Evolutionary conservation across 2,797 vertebrate species (phyloP), one percentile per base, ranked within the genome.

Genomic region (Rhinichthys osculus): DNA sequence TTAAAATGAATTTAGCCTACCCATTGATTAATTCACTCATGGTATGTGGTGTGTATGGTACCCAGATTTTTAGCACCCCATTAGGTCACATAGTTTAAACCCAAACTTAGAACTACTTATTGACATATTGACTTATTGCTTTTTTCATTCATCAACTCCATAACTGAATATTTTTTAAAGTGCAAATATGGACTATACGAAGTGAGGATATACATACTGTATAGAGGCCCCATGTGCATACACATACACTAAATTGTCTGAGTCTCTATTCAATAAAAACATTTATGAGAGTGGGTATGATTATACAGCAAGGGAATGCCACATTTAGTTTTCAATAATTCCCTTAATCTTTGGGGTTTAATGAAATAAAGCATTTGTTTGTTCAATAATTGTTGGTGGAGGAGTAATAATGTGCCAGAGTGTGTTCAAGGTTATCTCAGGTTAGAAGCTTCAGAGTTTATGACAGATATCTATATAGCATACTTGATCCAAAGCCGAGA

Each of bases 381-480:
- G 27, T 27, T 27, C 27, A 27, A 27, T 27, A 27, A 27, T 27
- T 27, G 27, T 27, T 27, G 27, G 35, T 23, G n/a, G 17, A 71
- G 50, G 14, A 81, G 33, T 23, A 81, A 70, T 70, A 70, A 70
- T 54, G 21, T 69, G 33, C 66, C 47, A 59, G 67, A 40, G 16
- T 57, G 74, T 67, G 17, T 82, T 82, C 80, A 82, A 82, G 50
- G 44, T 81, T 70, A 70, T 35, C 79, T 27, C 7, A 38, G 44
- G 44, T 69, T 35, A 35, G 7, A 50, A 52, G 44, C 44, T 38
- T 54, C 13, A 76, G 27, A 7, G 50, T 76, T 21, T 76, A 23
- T 76, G 30, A 35, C 30, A 23, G 73, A 11, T 23, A 33, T 16
- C 27, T 52, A 33, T 5, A 35, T 21, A 35, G 47, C 27, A 27